Conservation (phyloP, 92 coral and sea anemone species). For the Pocillopora grandis region DNA sequence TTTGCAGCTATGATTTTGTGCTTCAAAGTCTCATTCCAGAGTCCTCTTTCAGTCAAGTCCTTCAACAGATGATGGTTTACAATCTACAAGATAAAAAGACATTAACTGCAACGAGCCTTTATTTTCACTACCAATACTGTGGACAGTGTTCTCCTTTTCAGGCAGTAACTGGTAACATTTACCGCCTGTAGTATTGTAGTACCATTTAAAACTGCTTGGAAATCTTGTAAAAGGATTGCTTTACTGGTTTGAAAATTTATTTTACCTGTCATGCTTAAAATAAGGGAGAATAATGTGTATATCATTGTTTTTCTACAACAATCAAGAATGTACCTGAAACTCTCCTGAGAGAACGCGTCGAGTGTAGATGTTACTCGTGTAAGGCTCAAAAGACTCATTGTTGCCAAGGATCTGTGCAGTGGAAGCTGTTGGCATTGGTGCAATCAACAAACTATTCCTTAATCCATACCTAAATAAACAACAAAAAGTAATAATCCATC, state of each 20-base stretch:
- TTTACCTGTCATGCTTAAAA: too few relatives aligned
- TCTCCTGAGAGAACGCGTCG: conserved; percentile 96
- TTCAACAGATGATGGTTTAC: conserved; percentile 90
- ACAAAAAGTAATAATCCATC: not conserved
- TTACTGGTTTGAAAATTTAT: too few relatives aligned
- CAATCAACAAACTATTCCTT: conserved; percentile 93
- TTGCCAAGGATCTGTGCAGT: conserved; percentile 99
- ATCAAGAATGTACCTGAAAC: conserved; percentile 73
- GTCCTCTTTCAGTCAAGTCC: conserved; percentile 81
- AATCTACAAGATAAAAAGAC: conserved; percentile 43
- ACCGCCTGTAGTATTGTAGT: too few relatives aligned
- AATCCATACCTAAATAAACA: conserved; percentile 75
- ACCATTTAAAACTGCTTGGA: too few relatives aligned
- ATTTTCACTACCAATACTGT: too few relatives aligned
- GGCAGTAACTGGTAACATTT: too few relatives aligned
- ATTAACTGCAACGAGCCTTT: too few relatives aligned
- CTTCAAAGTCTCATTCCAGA: conserved; percentile 88
- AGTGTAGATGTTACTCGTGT: conserved; percentile 94
- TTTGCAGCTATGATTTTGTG: conserved; percentile 83
- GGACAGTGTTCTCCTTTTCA: too few relatives aligned
- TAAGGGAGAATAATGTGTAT: too few relatives aligned
- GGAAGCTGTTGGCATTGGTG: conserved; percentile 99
- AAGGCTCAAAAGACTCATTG: conserved; percentile 97
- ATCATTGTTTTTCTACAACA: not conserved
- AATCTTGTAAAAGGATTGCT: too few relatives aligned